Evolutionary conservation across 2,888 invertebrate genomes (phyloP).

Genomic region (Mystacides longicornis): DNA sequence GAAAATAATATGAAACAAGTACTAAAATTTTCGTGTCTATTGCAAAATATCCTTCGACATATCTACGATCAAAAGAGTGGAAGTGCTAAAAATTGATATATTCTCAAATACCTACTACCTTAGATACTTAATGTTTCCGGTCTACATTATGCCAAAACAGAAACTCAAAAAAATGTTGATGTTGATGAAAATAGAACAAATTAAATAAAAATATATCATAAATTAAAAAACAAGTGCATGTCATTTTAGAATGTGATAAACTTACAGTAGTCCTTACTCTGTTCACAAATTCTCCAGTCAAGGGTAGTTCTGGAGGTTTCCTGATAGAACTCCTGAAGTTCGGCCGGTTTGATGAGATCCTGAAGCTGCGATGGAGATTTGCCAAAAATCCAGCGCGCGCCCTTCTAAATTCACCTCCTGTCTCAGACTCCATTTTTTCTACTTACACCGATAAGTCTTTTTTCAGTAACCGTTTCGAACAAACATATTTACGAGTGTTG

Average conservation of each 20-base stretch:
- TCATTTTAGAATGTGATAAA: neutral
- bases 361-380: constrained; percentile 44
- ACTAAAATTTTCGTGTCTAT: too few species aligned
- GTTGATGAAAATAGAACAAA: neutral
- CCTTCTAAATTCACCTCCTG: constrained; percentile 29
- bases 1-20: too few species aligned
- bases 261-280: constrained; percentile 20
- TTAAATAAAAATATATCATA: neutral
- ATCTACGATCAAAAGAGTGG: too few species aligned
- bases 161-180: neutral
- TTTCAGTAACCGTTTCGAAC: neutral
- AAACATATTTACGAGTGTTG: too few species aligned
- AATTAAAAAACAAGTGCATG: neutral
- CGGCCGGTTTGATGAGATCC: constrained; percentile 28
- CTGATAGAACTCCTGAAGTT: constrained; percentile 2
- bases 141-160: neutral
- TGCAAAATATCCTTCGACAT: too few species aligned
- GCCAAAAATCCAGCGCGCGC: constrained; percentile 45
- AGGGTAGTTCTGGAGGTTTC: constrained; percentile 20
- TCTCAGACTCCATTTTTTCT: neutral
- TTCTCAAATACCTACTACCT: too few species aligned
- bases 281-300: constrained; percentile 19
- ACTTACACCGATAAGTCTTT: neutral
- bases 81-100: too few species aligned
- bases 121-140: too few species aligned